phyloP scores from a whole-genome alignment of 2,113 vertebrate species.

The Regulus satrapa region DNA sequence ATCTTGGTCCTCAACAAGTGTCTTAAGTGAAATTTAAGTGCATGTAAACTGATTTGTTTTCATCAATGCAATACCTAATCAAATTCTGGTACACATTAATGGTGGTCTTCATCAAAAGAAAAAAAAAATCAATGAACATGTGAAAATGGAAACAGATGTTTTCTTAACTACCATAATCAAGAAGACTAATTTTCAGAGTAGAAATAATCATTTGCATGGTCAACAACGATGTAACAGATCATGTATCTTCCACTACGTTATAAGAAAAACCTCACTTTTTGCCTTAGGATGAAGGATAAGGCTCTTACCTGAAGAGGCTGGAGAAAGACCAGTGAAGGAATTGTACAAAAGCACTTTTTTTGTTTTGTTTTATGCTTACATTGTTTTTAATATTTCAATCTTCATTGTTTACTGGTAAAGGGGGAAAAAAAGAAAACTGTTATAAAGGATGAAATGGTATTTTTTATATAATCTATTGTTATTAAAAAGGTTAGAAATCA shows the following conservation, averaged over 20 bases:
- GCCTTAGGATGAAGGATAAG: not conserved
- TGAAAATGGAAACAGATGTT: not conserved
- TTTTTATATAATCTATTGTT: not conserved
- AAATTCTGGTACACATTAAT: not conserved
- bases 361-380: not conserved
- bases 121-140: not conserved
- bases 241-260: not conserved
- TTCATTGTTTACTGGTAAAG: not conserved
- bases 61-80: not conserved
- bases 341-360: not conserved
- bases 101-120: not conserved
- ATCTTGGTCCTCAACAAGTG: not conserved
- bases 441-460: not conserved
- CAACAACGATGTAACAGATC: not conserved
- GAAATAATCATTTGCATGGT: not conserved
- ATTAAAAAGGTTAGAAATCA: not conserved
- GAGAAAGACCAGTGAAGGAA: not conserved
- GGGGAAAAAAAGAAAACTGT: not conserved
- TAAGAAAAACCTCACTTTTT: not conserved
- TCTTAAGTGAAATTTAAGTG: not conserved
- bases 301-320: not conserved
- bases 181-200: not conserved
- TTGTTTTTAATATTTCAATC: not conserved
- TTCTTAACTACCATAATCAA: not conserved
- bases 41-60: not conserved